Base-by-base conservation (phyloP, 2,797 vertebrate genomes). In the Strix occidentalis region DNA sequence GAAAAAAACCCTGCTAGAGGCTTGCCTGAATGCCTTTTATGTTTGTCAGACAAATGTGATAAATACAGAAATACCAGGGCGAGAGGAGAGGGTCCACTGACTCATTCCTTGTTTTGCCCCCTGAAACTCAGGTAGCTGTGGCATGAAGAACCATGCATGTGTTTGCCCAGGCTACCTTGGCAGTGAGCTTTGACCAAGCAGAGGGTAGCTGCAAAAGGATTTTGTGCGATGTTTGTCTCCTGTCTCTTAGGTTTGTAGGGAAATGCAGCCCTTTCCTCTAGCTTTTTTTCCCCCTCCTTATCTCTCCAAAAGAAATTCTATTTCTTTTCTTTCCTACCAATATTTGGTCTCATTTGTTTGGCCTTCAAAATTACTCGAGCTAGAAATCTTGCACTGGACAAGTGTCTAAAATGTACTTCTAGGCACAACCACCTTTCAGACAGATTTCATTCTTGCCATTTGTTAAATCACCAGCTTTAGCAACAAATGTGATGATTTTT, bases 301-400 rank as follows among this genome's bases (percentile, higher is more conserved):
- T 82, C 95, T 96, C 65, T 92, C 58, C 57, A 68, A 92, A 93
- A 89, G 10, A 84, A 93, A 87, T 88, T 94, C 89, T 91, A 0
- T 94, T 94, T 91, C 90, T 93, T 87, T 94, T 69, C 79, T 96
- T 33, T 97, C 51, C 78, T 96, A 26, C 45, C 6, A 2, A n/a
- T 76, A 75, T 93, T 96, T 91, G 89, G 43, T 96, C 96, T 97
- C 82, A 19, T 88, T 94, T 79, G 39, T 93, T 92, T 90, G 79
- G 60, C 43, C 88, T 79, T 88, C 56, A 77, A 92, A 93, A 82
- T 90, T 13, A 63, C 45, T 94, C 31, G 48, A 70, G 51, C 41
- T 89, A 57, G 57, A 81, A 95, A 48, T 53, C 51, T 87, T 83
- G 66, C 19, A 18, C 28, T 76, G 71, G 46, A 76, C 20, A 70